Percentiles rank a stretch among this genome's conserved stretches.
phyloP scores from a whole-genome alignment of 2,888 invertebrate genomes.

The Pycnomerus fuliginosus region DNA sequence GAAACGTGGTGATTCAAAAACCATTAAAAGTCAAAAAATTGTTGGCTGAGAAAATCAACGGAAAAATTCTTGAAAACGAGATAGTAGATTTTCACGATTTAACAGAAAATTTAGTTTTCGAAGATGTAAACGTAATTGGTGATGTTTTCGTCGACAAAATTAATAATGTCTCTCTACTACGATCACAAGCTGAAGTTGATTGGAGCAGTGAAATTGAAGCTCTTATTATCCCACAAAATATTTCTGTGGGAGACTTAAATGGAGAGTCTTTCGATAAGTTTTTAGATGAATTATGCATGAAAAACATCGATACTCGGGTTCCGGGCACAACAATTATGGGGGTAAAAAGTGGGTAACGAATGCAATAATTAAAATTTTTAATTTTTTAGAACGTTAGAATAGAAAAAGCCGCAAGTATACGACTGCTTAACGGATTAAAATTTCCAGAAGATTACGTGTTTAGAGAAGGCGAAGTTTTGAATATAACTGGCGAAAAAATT shows the following conservation, averaged over 20 bases:
- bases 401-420: constrained; percentile 41
- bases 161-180: constrained; percentile 20
- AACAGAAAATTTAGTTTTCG: constrained; percentile 29
- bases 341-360: constrained; percentile 43
- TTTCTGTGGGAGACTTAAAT: constrained; percentile 52
- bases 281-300: constrained; percentile 52
- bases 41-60: constrained; percentile 29
- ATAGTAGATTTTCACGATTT: constrained; percentile 26
- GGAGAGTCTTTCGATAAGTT: constrained; percentile 53
- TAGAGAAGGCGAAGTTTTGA: constrained; percentile 39
- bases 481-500: constrained; percentile 47
- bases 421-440: constrained; percentile 52
- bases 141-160: constrained; percentile 28
- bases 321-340: constrained; percentile 52
- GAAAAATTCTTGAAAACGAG: constrained; percentile 31
- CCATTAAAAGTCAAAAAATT: constrained; percentile 31
- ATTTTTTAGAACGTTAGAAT: constrained; percentile 51
- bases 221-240: constrained; percentile 40
- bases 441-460: constrained; percentile 59
- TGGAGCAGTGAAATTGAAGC: too few relatives aligned
- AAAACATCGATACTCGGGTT: constrained; percentile 46
- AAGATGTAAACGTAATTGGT: constrained; percentile 28
- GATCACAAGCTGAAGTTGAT: constrained; percentile 5
- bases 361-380: constrained; percentile 6
- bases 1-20: constrained; percentile 38